Evolutionary conservation across 2,888 invertebrate genomes (phyloP).

Genomic region (Leptarthrus brevirostris): DNA sequence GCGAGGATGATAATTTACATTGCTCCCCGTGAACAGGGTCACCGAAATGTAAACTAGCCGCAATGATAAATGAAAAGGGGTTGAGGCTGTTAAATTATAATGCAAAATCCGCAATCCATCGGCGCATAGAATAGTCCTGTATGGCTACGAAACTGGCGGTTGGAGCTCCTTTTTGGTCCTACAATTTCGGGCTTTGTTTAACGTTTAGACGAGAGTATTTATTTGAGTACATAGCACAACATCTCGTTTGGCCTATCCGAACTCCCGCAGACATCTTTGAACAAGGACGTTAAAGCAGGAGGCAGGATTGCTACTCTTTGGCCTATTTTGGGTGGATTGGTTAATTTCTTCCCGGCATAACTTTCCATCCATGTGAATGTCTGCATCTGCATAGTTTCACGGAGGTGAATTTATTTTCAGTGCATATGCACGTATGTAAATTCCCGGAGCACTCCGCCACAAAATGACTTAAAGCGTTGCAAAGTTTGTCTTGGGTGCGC

Average conservation of each 20-base stretch:
- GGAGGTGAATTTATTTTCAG: slow-evolving; percentile 32
- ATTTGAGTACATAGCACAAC: slow-evolving; percentile 14
- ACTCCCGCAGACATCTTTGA: slow-evolving; percentile 21
- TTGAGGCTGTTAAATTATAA: slow-evolving; percentile 36
- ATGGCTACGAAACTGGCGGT: neutral
- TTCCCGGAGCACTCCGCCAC: slow-evolving; percentile 32
- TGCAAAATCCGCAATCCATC: slow-evolving; percentile 46
- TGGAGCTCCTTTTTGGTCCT: slow-evolving; percentile 6
- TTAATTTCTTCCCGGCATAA: slow-evolving; percentile 39
- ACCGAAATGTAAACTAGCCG: slow-evolving; percentile 45
- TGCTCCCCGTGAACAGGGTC: slow-evolving; percentile 25
- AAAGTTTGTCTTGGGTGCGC: slow-evolving; percentile 43
- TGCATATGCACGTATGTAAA: slow-evolving; percentile 48
- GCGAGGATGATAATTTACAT: slow-evolving; percentile 30
- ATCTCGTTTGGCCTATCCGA: neutral
- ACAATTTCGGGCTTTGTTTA: slow-evolving; percentile 34
- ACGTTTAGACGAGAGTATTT: slow-evolving; percentile 4
- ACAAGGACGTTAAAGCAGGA: neutral
- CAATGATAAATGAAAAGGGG: slow-evolving; percentile 40
- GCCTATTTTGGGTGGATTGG: slow-evolving; percentile 38
- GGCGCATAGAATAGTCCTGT: neutral
- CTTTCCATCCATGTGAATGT: slow-evolving; percentile 5
- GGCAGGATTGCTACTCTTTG: slow-evolving; percentile 23
- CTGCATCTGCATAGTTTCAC: neutral
- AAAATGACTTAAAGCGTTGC: slow-evolving; percentile 45